Percentiles rank a stretch among this genome's conserved stretches.
These are phyloP conservation scores for Agrochola litura DNA, from an alignment of 2,888 invertebrate genomes.

Conservation along the genomic window DNA sequence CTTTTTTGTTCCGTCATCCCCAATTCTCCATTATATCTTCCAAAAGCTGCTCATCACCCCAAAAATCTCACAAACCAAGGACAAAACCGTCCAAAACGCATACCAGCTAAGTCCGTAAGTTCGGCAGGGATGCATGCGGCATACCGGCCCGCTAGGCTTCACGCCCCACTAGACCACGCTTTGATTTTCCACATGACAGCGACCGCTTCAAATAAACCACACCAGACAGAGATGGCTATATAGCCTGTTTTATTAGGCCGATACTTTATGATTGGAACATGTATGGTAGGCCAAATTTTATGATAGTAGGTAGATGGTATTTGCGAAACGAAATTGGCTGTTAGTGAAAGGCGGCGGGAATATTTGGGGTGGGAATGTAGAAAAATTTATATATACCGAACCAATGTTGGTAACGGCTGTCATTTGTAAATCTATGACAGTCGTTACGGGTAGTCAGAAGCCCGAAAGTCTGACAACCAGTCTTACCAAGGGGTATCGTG, in stretches of 20 bases:
- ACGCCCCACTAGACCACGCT: slow-evolving; percentile 66
- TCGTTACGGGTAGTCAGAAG: too few relatives aligned
- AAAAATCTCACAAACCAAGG: background rate
- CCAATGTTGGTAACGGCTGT: too few relatives aligned
- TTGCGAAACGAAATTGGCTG: slow-evolving; percentile 37
- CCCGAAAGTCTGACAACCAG: too few relatives aligned
- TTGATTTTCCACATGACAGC: slow-evolving; percentile 68
- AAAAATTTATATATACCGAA: background rate
- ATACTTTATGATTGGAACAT: slow-evolving; percentile 63
- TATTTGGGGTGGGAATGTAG: background rate
- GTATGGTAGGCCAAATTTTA: slow-evolving; percentile 50
- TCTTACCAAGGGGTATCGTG: too few relatives aligned
- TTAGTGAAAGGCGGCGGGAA: slow-evolving; percentile 11
- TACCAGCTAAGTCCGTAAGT: slow-evolving; percentile 61
- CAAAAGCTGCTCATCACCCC: background rate
- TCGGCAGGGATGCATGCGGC: slow-evolving; percentile 60
- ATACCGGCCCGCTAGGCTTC: slow-evolving; percentile 64
- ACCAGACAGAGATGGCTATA: slow-evolving; percentile 60
- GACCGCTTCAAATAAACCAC: slow-evolving; percentile 69
- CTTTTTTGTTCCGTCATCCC: background rate
- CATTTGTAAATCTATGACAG: too few relatives aligned
- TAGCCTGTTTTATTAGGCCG: slow-evolving; percentile 54
- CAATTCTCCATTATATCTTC: background rate
- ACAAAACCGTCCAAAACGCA: slow-evolving; percentile 57
- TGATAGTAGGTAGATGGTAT: background rate